These are phyloP conservation scores for Acleris literana DNA, from an alignment of 2,888 invertebrate species.

Conservation along the genomic window DNA sequence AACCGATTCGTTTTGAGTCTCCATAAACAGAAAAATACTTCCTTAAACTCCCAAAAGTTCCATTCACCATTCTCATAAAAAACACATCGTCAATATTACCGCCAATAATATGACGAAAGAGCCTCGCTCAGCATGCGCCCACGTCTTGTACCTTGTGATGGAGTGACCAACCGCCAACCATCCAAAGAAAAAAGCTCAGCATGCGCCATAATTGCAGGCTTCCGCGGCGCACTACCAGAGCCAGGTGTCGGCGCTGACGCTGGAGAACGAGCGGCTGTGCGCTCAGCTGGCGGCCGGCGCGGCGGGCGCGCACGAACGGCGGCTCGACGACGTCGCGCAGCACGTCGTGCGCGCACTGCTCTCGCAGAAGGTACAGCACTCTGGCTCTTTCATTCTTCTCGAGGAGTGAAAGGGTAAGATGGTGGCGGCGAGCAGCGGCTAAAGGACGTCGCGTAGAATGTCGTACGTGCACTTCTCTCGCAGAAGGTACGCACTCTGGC, in stretches of 20 bases:
- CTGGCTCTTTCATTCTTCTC: no score
- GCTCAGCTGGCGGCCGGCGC: conserved; percentile 78
- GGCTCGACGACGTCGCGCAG: conserved; percentile 92
- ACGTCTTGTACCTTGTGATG: no score
- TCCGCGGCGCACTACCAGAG: conserved; percentile 89
- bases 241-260: conserved; percentile 85
- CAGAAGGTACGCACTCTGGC: neutral
- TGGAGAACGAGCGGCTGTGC: conserved; percentile 87
- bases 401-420: no score
- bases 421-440: no score
- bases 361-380: conserved; percentile 88
- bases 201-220: conserved; percentile 75
- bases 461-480: neutral
- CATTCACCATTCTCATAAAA: no score
- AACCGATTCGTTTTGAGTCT: no score
- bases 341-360: conserved; percentile 92
- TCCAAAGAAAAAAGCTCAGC: conserved; percentile 1
- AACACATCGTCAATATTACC: no score
- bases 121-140: no score
- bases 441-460: neutral
- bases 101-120: no score
- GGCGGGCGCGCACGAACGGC: conserved; percentile 88
- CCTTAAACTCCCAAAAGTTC: no score
- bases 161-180: neutral
- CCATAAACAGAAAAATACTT: no score